Evolutionary conservation across 92 coral and sea anemone species (phyloP).

Genomic region (Metridium senile): DNA sequence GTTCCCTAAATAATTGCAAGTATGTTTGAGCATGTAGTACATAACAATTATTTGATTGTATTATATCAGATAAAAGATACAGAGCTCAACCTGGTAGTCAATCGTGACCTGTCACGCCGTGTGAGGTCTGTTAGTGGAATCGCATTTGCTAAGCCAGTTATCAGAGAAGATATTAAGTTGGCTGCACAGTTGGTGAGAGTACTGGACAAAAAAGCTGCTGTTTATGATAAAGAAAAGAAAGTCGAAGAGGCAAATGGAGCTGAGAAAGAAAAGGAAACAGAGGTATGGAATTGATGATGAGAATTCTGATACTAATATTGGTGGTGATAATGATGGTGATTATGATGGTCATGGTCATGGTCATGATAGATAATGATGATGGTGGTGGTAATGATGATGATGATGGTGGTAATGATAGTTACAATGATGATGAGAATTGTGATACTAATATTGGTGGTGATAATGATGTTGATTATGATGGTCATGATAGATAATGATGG

Average conservation of each 20-base stretch:
- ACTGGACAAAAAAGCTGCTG: constrained; percentile 72
- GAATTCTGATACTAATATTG: background rate
- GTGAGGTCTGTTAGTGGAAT: constrained; percentile 86
- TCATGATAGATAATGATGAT: background rate
- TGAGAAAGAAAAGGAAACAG: constrained; percentile 72
- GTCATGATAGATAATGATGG: background rate
- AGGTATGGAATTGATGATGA: too few species aligned
- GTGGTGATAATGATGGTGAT: background rate
- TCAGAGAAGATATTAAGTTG: constrained; percentile 82
- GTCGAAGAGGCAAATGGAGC: constrained; percentile 70
- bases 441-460: background rate
- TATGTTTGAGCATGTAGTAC: too few species aligned
- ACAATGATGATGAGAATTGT: background rate
- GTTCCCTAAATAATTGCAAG: too few species aligned
- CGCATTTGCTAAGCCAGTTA: constrained; percentile 78
- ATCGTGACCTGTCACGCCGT: constrained; percentile 95
- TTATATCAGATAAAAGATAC: constrained; percentile 75
- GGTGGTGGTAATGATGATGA: background rate
- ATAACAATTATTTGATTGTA: background rate
- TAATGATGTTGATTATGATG: background rate
- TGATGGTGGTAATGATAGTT: background rate
- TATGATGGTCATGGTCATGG: background rate
- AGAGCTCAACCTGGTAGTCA: constrained; percentile 90
- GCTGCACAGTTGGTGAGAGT: constrained; percentile 81
- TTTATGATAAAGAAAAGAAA: constrained; percentile 76